phyloP scores from a whole-genome alignment of 1,140 invertebrate species.

The Pseudachorutes palmiensis region DNA sequence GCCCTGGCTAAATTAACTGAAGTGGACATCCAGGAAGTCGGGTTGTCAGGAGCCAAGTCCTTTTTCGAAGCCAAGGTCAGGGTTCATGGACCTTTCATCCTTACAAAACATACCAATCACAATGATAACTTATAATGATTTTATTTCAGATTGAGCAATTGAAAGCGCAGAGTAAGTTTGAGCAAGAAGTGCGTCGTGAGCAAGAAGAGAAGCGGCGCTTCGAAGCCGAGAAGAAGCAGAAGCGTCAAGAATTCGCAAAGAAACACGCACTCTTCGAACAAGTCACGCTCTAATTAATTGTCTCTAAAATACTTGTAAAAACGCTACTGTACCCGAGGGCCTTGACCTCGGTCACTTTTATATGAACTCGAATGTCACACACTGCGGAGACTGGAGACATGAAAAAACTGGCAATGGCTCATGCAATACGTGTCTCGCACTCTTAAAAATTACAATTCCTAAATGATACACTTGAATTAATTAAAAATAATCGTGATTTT shows the following conservation, averaged over 20 bases:
- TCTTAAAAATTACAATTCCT: too few relatives aligned
- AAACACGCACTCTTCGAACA: constrained; percentile 67
- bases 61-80: constrained; percentile 81
- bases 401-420: too few relatives aligned
- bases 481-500: too few relatives aligned
- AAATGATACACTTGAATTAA: too few relatives aligned
- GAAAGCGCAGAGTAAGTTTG: constrained; percentile 68
- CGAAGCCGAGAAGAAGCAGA: constrained; percentile 65
- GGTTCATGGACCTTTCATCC: not conserved
- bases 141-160: constrained; percentile 66
- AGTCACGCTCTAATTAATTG: constrained; percentile 27
- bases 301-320: not conserved
- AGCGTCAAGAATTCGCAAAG: constrained; percentile 68
- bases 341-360: too few relatives aligned
- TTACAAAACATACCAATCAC: too few relatives aligned
- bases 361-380: too few relatives aligned
- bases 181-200: constrained; percentile 75
- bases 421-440: too few relatives aligned
- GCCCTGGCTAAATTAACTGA: constrained; percentile 73
- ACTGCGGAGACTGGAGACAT: too few relatives aligned
- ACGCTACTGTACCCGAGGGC: not conserved
- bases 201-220: constrained; percentile 71
- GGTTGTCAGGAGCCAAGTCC: constrained; percentile 76
- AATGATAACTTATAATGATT: constrained; percentile 1
- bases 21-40: constrained; percentile 78